These are phyloP conservation scores for Gymnocheta viridis DNA, from an alignment of 2,888 invertebrate species.

Conservation along the genomic window DNA sequence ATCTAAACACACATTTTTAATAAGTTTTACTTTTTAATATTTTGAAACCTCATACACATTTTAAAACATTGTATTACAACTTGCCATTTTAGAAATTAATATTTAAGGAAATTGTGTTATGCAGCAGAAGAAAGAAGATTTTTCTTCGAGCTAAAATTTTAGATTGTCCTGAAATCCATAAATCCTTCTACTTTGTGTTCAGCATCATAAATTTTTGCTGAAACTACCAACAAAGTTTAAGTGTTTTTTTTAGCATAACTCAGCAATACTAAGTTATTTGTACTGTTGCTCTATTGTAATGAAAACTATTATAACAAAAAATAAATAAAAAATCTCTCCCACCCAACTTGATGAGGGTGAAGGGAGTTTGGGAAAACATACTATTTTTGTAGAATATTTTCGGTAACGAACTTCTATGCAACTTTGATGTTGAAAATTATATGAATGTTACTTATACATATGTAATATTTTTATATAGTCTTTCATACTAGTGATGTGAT, in stretches of 20 bases:
- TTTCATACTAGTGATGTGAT: too few species aligned
- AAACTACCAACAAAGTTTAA: conserved; percentile 55
- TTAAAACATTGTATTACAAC: background rate
- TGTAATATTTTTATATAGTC: too few species aligned
- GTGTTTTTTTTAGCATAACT: conserved; percentile 32
- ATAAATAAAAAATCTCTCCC: background rate
- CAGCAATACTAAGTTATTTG: conserved; percentile 12
- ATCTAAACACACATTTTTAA: background rate
- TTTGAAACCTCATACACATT: background rate
- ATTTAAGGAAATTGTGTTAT: background rate
- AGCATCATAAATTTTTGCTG: conserved; percentile 54
- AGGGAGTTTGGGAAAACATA: background rate
- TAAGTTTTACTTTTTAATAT: background rate
- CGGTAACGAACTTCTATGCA: conserved; percentile 1
- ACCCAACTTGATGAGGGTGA: background rate
- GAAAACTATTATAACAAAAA: conserved; percentile 6
- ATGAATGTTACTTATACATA: background rate
- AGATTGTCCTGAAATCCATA: conserved; percentile 52
- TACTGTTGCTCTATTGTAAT: background rate
- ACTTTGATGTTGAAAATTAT: conserved; percentile 10
- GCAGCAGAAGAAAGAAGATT: background rate
- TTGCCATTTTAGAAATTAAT: background rate
- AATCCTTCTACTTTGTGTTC: conserved; percentile 60
- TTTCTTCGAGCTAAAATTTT: background rate
- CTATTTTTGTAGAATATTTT: background rate